A percentile compares a stretch with the other conserved stretches of the same genome.
phyloP scores from a whole-genome alignment of 37 sponge, comb jelly and placozoan genomes.

The Tethya wilhelma region DNA sequence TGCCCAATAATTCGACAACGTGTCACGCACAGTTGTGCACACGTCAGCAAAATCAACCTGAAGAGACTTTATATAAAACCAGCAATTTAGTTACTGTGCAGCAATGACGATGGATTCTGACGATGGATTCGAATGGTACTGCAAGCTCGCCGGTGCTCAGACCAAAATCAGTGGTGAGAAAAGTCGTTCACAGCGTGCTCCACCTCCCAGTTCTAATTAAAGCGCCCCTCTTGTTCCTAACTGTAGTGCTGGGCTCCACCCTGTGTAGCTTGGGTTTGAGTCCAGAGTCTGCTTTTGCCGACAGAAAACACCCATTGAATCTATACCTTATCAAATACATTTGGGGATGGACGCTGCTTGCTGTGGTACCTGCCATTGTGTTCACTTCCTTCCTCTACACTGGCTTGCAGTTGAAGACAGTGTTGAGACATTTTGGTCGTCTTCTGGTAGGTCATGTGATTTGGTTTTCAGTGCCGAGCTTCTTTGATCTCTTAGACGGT shows the following conservation, averaged over 20 bases:
- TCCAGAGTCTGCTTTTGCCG: constrained; percentile 20
- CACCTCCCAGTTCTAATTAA: constrained; percentile 33
- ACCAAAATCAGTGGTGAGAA: constrained; percentile 1
- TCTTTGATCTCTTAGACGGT: constrained; percentile 48
- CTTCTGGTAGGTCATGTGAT: constrained; percentile 61
- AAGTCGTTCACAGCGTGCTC: constrained; percentile 6
- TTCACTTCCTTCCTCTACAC: constrained; percentile 57
- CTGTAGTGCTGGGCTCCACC: constrained; percentile 31
- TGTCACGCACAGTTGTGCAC: too few species aligned
- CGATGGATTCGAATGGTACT: too few species aligned
- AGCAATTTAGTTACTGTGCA: too few species aligned
- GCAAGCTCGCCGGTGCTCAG: too few species aligned
- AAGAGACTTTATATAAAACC: too few species aligned
- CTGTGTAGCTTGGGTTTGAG: constrained; percentile 6
- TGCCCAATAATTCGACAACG: too few species aligned
- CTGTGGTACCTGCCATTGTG: constrained; percentile 34
- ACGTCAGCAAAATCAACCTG: too few species aligned
- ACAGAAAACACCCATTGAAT: constrained; percentile 70
- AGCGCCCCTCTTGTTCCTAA: constrained; percentile 2
- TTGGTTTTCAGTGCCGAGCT: constrained; percentile 67
- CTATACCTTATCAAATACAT: constrained; percentile 59
- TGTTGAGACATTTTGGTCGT: constrained; percentile 47
- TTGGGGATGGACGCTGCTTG: constrained; percentile 82
- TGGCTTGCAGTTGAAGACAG: neutral
- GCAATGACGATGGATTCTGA: too few species aligned